Evolutionary conservation across 2,888 invertebrate species (phyloP).

Genomic region (Coelopa pilipes): DNA sequence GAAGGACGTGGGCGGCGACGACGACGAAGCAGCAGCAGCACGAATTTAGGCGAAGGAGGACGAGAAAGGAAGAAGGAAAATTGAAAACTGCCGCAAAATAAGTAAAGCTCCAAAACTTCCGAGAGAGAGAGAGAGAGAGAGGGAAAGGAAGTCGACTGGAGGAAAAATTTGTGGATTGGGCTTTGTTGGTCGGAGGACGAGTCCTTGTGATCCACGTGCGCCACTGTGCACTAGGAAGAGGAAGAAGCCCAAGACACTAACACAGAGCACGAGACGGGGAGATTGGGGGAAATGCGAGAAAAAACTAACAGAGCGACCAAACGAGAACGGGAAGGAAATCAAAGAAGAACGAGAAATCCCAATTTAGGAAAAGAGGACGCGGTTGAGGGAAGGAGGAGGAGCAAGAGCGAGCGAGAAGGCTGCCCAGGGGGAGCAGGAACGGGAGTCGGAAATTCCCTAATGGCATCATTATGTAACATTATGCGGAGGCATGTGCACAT

Average conservation of each 20-base stretch:
- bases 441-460: constrained; percentile 38
- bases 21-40: too few relatives aligned
- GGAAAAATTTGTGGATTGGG: background rate
- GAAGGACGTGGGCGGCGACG: too few relatives aligned
- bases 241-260: too few relatives aligned
- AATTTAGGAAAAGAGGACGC: background rate
- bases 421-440: background rate
- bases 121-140: background rate
- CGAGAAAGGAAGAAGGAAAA: background rate
- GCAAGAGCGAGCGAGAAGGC: background rate
- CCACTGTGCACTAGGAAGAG: too few relatives aligned
- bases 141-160: background rate
- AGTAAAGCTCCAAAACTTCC: background rate
- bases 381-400: too few relatives aligned
- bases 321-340: background rate
- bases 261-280: too few relatives aligned
- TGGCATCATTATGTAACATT: constrained; percentile 51
- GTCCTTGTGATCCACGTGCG: too few relatives aligned
- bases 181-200: too few relatives aligned
- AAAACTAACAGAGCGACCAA: too few relatives aligned
- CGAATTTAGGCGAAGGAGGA: background rate
- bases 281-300: too few relatives aligned
- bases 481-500: constrained; percentile 30
- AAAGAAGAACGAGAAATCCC: background rate
- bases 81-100: constrained; percentile 1